These are phyloP conservation scores for Typhlichthys subterraneus DNA, from an alignment of 2,797 vertebrate species.

Conservation along the genomic window DNA sequence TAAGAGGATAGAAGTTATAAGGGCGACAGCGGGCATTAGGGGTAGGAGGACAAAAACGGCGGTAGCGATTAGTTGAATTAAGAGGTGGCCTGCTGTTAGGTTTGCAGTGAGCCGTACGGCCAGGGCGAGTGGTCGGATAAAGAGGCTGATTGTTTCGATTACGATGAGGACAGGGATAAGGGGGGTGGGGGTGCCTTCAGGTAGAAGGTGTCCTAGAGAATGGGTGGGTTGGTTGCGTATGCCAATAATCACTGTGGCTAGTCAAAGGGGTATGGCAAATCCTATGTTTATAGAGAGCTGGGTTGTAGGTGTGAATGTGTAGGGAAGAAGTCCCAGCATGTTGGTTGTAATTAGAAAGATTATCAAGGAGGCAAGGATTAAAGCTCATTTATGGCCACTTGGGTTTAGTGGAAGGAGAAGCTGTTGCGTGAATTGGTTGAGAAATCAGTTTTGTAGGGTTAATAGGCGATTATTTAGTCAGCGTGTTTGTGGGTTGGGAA, in stretches of 20 bases:
- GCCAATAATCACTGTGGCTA: constrained; percentile 22
- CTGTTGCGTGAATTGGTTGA: constrained; percentile 9
- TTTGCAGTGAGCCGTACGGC: constrained; percentile 52
- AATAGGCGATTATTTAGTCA: neutral
- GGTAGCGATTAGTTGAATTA: constrained; percentile 28
- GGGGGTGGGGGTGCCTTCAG: constrained; percentile 18
- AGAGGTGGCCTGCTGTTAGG: constrained; percentile 16
- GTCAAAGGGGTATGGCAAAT: constrained; percentile 8
- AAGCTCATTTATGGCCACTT: constrained; percentile 25
- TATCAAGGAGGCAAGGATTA: accelerated
- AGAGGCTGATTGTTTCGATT: constrained; percentile 58
- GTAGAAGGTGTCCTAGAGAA: constrained; percentile 23
- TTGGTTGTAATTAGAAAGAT: constrained; percentile 13
- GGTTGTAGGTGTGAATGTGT: constrained; percentile 44
- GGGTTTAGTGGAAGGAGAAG: neutral
- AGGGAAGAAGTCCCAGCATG: constrained; percentile 6
- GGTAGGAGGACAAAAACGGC: accelerated
- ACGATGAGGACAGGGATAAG: constrained; percentile 35
- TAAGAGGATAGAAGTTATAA: accelerated
- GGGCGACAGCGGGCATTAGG: accelerated
- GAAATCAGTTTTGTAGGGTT: neutral
- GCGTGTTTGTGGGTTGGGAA: accelerated
- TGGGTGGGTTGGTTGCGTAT: constrained; percentile 14
- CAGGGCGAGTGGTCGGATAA: constrained; percentile 37
- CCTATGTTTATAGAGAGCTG: constrained; percentile 38